These are phyloP conservation scores for Nineta flava DNA, from an alignment of 2,888 invertebrate genomes.

Conservation along the genomic window DNA sequence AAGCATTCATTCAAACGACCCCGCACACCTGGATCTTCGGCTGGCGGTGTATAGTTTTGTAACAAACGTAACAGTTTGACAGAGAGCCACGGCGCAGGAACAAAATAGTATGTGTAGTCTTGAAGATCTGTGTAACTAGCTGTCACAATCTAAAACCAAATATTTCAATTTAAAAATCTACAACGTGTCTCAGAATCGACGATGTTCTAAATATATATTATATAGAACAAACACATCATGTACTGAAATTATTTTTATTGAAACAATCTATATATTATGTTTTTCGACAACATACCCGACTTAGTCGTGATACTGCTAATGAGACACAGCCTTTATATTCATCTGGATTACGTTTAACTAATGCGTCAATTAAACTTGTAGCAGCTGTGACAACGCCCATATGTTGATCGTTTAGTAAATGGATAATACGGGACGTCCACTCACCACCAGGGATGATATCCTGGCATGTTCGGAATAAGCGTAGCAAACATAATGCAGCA, in stretches of 20 bases:
- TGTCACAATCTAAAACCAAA: conserved; percentile 86
- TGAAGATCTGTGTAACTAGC: conserved; percentile 98
- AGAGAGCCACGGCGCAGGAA: conserved; percentile 99
- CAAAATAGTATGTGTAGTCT: conserved; percentile 99
- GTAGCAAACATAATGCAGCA: conserved; percentile 88
- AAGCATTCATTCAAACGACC: conserved; percentile 94
- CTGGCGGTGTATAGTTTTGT: conserved; percentile 96
- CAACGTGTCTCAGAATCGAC: conserved; percentile 4
- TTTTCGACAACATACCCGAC: conserved; percentile 43
- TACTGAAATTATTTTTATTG: not conserved
- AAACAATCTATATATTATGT: not conserved
- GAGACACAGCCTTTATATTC: conserved; percentile 99
- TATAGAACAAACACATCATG: conserved; percentile 1
- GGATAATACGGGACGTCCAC: conserved; percentile 98
- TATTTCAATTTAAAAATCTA: too few species aligned
- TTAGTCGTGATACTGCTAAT: conserved; percentile 90
- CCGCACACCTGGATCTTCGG: conserved; percentile 91
- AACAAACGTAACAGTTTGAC: conserved; percentile 89
- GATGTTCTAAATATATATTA: conserved; percentile 5
- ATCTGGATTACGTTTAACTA: conserved; percentile 97
- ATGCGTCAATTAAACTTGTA: conserved; percentile 91
- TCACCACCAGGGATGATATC: conserved; percentile 95
- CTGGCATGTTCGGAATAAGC: conserved; percentile 86
- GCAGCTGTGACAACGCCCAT: conserved; percentile 99
- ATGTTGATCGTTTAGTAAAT: conserved; percentile 95